Conservation (phyloP, 2,888 invertebrate species). For the Dynastes tityus region DNA sequence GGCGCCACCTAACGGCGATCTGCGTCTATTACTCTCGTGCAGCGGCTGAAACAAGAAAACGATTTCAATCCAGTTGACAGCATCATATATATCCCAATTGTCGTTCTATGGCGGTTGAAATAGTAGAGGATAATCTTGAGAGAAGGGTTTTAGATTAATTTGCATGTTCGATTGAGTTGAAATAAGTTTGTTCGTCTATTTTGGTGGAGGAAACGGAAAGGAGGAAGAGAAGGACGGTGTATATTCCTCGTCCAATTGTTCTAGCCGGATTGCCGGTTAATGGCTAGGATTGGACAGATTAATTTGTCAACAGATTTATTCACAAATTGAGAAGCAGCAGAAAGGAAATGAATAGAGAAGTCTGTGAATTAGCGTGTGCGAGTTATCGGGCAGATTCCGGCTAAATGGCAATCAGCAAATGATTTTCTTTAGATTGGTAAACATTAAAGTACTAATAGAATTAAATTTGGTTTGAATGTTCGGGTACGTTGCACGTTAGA, state of each 20-base stretch:
- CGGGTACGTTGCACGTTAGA: too few species aligned
- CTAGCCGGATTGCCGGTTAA: conserved; percentile 15
- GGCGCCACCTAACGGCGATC: conserved; percentile 65
- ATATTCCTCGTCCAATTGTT: not conserved
- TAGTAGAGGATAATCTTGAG: conserved; percentile 4
- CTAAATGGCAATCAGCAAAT: conserved; percentile 17
- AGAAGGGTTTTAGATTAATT: conserved; percentile 26
- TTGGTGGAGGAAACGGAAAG: not conserved
- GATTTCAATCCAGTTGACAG: conserved; percentile 3
- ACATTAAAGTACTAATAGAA: too few species aligned
- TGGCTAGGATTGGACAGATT: conserved; percentile 24
- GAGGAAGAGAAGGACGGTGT: conserved; percentile 1
- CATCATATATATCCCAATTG: not conserved
- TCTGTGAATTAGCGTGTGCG: not conserved
- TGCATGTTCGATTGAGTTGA: conserved; percentile 16
- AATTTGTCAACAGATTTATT: conserved; percentile 25
- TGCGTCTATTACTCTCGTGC: conserved; percentile 66
- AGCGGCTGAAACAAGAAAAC: conserved; percentile 62
- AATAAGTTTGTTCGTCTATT: not conserved
- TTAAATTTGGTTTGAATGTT: too few species aligned
- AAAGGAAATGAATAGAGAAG: not conserved
- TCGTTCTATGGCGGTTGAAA: not conserved
- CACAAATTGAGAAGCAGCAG: conserved; percentile 7
- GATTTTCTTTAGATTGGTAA: not conserved
- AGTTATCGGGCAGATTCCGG: not conserved